Percentiles rank a stretch among this genome's conserved stretches.
phyloP scores from a whole-genome alignment of 2,888 invertebrate species.

The Branchellion lobata region DNA sequence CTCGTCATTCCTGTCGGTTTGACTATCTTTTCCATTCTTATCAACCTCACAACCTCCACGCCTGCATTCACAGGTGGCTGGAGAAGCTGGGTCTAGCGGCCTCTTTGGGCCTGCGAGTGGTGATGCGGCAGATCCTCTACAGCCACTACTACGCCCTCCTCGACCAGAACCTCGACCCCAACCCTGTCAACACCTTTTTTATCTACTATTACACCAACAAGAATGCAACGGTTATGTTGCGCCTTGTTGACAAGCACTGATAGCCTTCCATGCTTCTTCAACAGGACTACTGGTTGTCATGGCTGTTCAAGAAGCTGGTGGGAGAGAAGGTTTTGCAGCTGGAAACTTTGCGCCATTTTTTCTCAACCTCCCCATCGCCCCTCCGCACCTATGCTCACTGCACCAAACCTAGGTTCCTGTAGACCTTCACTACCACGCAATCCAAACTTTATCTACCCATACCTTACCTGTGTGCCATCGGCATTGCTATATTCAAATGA shows the following conservation, averaged over 20 bases:
- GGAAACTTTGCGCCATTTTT: constrained; percentile 38
- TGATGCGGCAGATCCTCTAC: constrained; percentile 73
- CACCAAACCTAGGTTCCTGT: constrained; percentile 56
- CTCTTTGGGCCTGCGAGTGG: constrained; percentile 70
- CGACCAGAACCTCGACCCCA: constrained; percentile 62
- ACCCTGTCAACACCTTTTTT: constrained; percentile 52
- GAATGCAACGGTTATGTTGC: no score
- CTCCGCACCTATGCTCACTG: constrained; percentile 76
- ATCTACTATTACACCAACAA: no score
- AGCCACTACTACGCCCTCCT: constrained; percentile 73
- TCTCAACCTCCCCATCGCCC: constrained; percentile 4
- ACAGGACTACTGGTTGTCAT: constrained; percentile 78
- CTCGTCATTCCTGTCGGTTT: constrained; percentile 72
- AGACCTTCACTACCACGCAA: no score
- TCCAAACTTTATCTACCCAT: not conserved
- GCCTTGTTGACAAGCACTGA: no score
- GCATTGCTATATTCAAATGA: not conserved
- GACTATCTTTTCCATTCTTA: no score
- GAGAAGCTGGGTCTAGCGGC: constrained; percentile 76
- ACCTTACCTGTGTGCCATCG: not conserved
- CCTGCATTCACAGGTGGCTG: constrained; percentile 65
- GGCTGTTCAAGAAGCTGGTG: constrained; percentile 76
- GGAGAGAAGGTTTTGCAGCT: constrained; percentile 69
- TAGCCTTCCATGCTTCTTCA: not conserved
- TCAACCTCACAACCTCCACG: no score